phyloP scores from a whole-genome alignment of 2,113 vertebrate genomes.

The Piliocolobus tephrosceles region DNA sequence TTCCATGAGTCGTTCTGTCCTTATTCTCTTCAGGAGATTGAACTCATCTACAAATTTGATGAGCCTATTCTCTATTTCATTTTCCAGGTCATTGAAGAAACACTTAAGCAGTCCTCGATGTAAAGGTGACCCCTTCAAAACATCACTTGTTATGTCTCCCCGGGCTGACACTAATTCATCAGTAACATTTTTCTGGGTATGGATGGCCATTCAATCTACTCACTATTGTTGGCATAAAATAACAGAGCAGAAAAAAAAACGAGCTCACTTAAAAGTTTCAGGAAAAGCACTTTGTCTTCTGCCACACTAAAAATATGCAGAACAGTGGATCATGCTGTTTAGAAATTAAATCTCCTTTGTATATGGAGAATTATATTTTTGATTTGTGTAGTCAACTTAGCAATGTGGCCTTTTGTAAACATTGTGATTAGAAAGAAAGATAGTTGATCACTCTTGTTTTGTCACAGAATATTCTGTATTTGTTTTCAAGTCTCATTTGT shows the following conservation, averaged over 20 bases:
- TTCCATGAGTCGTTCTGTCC: background rate
- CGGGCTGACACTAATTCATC: background rate
- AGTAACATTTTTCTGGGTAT: slow-evolving; percentile 11
- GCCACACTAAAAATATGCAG: slow-evolving; percentile 19
- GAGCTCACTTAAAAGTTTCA: background rate
- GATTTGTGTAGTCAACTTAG: background rate
- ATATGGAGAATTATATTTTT: background rate
- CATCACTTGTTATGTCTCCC: slow-evolving; percentile 25
- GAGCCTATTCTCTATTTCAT: slow-evolving; percentile 59
- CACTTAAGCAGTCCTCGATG: slow-evolving; percentile 44
- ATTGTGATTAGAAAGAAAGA: background rate
- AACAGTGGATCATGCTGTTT: slow-evolving; percentile 10
- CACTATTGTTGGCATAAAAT: background rate
- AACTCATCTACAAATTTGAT: slow-evolving; percentile 68
- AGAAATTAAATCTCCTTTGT: slow-evolving; percentile 34
- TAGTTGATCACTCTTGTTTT: slow-evolving; percentile 13
- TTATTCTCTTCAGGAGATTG: slow-evolving; percentile 55
- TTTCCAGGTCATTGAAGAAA: slow-evolving; percentile 71
- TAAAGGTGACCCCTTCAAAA: slow-evolving; percentile 67
- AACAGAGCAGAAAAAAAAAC: background rate
- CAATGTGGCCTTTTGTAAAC: background rate
- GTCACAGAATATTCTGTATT: slow-evolving; percentile 7
- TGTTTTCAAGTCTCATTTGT: slow-evolving; percentile 2
- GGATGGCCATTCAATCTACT: background rate
- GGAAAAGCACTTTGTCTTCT: background rate